phyloP scores from a whole-genome alignment of 1,140 invertebrate species.

The Caenorhabditis elegans region DNA sequence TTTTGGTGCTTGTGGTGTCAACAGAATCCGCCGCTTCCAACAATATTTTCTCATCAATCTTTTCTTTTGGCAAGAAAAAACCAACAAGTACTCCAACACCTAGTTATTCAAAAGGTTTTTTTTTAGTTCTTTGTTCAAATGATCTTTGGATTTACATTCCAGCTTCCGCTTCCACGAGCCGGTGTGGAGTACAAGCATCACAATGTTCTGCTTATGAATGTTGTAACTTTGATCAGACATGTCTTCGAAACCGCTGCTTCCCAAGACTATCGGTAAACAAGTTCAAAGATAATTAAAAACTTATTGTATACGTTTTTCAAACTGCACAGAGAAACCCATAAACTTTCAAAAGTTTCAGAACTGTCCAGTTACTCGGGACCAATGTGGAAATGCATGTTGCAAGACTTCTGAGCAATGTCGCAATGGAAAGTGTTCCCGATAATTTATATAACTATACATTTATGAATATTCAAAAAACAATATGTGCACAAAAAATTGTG shows the following conservation, averaged over 20 bases:
- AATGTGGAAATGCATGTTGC: conserved; percentile 7
- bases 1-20: background rate
- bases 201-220: conserved; percentile 9
- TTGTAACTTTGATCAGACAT: conserved; percentile 1
- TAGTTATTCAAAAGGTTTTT: background rate
- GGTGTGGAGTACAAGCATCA: background rate
- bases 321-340: too few species aligned
- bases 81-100: background rate
- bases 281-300: too few species aligned
- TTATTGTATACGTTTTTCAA: too few species aligned
- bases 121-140: background rate
- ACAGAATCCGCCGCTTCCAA: background rate
- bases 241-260: background rate
- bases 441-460: background rate
- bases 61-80: conserved; percentile 17
- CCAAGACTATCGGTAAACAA: background rate
- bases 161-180: background rate
- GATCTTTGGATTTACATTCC: background rate
- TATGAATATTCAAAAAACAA: background rate
- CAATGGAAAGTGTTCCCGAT: background rate
- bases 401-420: conserved; percentile 6
- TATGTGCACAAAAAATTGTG: background rate
- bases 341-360: too few species aligned
- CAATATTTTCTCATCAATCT: conserved; percentile 17
- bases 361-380: background rate